Evolutionary conservation across 2,888 invertebrate genomes (phyloP), one percentile per base, ranked within the genome.

Genomic region (Lymantria monacha): DNA sequence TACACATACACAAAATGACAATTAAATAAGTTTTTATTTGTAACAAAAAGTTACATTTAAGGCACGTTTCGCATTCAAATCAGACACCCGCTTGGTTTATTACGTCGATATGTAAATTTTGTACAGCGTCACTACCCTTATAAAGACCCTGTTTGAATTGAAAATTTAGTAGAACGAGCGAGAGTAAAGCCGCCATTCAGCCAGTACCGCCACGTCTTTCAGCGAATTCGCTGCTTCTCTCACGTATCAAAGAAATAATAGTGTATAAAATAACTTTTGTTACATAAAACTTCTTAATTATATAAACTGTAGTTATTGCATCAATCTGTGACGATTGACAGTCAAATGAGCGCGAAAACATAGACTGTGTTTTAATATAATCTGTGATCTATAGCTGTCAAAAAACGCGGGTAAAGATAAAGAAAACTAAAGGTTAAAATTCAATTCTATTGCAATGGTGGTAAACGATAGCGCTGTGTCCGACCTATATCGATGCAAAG

Each of bases 61-160:
- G 76, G 77, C 81, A 78, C 75, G 75, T 70, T 73, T 76, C 71
- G 83, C 86, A 89, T 90, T 83, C 81, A 83, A 89, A 89, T 83
- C 83, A 87, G 84, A 79, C 83, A 79, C 81, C 81, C 85, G 85
- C 76, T 73, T 79, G 85, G 76, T 88, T 88, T 90, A 89, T 90
- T 89, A 89, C 90, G 87, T 85, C 85, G 85, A 88, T 91, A 91
- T 91, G 90, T 91, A 90, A 91, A 91, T 91, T 87, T 82, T 81
- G 87, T 84, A 85, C 85, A 82, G 82, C 90, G 89, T 89, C 89
- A 91, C 90, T 91, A 89, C 91, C 89, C 91, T 90, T 89, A 90
- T 87, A 90, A 87, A 90, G 88, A 84, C 89, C 88, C 85, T 85
- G 87, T 85, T 88, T 90, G 91, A 91, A 90, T 91, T 89, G 88